Evolutionary conservation across 1,140 invertebrate species (phyloP).

Genomic region (Listronotus bonariensis): DNA sequence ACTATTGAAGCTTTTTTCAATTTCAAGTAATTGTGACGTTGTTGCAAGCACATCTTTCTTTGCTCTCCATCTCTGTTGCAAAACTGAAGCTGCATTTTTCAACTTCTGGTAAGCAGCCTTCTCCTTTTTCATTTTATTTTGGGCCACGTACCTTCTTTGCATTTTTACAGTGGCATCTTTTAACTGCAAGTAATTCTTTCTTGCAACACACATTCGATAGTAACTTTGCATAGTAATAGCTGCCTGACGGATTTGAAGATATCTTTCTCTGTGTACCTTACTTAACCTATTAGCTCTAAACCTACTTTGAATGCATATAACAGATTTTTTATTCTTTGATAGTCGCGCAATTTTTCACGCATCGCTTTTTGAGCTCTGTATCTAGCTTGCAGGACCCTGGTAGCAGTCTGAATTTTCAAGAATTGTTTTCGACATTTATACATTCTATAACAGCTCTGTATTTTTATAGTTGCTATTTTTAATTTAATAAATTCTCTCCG

Average conservation of each 20-base stretch:
- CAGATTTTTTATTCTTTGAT: constrained; percentile 41
- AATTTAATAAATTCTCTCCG: constrained; percentile 22
- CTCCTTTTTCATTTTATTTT: not conserved
- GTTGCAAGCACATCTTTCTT: not conserved
- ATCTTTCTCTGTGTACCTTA: not conserved
- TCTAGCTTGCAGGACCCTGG: constrained; percentile 44
- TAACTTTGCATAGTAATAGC: constrained; percentile 38
- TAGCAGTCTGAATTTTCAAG: constrained; percentile 34
- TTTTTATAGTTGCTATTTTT: constrained; percentile 11
- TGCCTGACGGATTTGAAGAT: not conserved
- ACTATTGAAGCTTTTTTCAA: constrained; percentile 30
- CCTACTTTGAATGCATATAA: constrained; percentile 50
- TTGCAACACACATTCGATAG: constrained; percentile 16
- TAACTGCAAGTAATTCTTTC: constrained; percentile 33
- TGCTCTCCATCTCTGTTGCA: constrained; percentile 14
- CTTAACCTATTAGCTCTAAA: constrained; percentile 41
- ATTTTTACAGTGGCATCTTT: not conserved
- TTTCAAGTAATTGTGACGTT: constrained; percentile 33
- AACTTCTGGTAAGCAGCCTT: not conserved
- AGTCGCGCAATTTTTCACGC: constrained; percentile 34
- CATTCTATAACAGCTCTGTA: constrained; percentile 53
- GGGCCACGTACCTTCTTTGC: not conserved
- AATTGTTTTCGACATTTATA: constrained; percentile 15
- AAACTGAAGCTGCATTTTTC: constrained; percentile 1
- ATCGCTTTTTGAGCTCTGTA: constrained; percentile 55